Percentiles rank a stretch among this genome's conserved stretches.
Conservation (phyloP, 2,888 invertebrate genomes). For the Trissolcus brochymenae region DNA sequence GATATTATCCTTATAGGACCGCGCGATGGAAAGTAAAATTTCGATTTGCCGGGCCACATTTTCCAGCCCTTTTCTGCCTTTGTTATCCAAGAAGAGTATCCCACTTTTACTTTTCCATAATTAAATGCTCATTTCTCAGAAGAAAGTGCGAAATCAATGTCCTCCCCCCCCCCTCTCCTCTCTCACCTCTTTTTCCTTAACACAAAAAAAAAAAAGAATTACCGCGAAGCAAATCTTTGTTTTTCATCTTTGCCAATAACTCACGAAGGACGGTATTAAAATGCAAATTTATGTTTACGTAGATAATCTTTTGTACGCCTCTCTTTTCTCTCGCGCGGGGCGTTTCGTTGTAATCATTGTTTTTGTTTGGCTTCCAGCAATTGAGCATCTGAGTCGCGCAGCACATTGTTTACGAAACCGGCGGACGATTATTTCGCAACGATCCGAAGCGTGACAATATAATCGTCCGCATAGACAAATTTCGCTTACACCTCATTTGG, state of each 20-base stretch:
- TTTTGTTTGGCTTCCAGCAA: slow-evolving; percentile 40
- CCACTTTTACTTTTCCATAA: too few species aligned
- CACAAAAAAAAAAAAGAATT: too few species aligned
- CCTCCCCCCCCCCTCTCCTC: too few species aligned
- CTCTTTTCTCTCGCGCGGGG: slow-evolving; percentile 4
- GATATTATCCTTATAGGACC: too few species aligned
- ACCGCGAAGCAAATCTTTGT: too few species aligned
- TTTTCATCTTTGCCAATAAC: slow-evolving; percentile 22
- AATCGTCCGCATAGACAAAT: slow-evolving; percentile 48
- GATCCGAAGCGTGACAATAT: slow-evolving; percentile 42
- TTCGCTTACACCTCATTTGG: slow-evolving; percentile 49
- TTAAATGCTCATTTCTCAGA: too few species aligned
- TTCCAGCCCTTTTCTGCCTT: too few species aligned
- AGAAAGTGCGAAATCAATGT: too few species aligned
- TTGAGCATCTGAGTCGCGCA: slow-evolving; percentile 12
- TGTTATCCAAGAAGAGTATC: too few species aligned
- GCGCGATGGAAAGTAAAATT: too few species aligned
- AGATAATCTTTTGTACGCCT: slow-evolving; percentile 19
- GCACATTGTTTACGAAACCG: slow-evolving; percentile 31
- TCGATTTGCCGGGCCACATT: too few species aligned
- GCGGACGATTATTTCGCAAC: slow-evolving; percentile 29
- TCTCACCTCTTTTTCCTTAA: too few species aligned
- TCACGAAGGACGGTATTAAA: slow-evolving; percentile 20
- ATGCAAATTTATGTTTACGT: slow-evolving; percentile 45
- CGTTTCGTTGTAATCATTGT: slow-evolving; percentile 32